A percentile compares a stretch with the other conserved stretches of the same genome.
These are phyloP conservation scores for Steinernema khuongi DNA, from an alignment of 1,140 invertebrate species.

Conservation along the genomic window DNA sequence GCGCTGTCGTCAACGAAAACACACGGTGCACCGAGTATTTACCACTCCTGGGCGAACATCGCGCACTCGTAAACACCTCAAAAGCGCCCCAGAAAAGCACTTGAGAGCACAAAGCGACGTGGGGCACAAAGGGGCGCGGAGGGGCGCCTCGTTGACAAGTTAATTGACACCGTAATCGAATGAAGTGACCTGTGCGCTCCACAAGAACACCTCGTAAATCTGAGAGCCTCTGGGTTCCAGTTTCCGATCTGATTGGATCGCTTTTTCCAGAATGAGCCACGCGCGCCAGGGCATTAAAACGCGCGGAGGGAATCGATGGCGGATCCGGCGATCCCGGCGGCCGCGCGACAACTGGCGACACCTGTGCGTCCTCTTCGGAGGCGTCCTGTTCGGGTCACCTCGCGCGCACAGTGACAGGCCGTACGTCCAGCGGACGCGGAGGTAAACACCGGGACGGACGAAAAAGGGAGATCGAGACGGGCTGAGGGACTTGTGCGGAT, in stretches of 20 bases:
- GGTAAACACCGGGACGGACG: background rate
- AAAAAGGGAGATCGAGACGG: background rate
- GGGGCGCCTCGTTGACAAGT: background rate
- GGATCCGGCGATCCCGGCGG: background rate
- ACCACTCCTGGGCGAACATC: no score
- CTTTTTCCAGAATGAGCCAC: no score
- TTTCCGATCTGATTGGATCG: no score
- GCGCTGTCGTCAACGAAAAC: no score
- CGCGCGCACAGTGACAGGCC: background rate
- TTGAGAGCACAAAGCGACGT: background rate
- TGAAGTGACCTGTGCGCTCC: background rate
- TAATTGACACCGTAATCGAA: background rate
- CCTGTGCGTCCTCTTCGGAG: background rate
- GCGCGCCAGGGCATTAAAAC: no score
- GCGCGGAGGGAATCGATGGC: no score
- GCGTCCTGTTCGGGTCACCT: background rate
- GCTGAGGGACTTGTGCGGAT: no score
- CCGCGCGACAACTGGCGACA: conserved; percentile 14
- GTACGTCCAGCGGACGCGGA: background rate
- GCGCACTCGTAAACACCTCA: no score
- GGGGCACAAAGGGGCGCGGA: background rate
- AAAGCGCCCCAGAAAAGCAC: background rate
- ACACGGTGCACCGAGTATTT: no score
- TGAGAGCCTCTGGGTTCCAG: no score
- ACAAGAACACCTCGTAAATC: background rate